These are phyloP conservation scores for Thalassaphorura encarpata DNA, from an alignment of 1,140 invertebrate genomes.

Conservation along the genomic window DNA sequence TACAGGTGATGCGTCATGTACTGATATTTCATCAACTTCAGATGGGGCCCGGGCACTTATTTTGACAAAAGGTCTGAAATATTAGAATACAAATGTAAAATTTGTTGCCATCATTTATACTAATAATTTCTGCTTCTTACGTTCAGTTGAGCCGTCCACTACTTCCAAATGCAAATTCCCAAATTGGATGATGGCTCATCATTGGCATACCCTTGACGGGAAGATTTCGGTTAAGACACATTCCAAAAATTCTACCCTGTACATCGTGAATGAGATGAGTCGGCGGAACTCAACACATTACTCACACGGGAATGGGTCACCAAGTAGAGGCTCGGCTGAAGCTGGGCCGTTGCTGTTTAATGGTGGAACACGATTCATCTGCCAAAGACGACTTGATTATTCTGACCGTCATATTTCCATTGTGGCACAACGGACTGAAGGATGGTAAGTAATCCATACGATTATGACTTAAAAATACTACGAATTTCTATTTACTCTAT, in stretches of 20 bases:
- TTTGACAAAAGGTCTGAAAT: conserved; percentile 48
- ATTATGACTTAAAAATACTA: no score
- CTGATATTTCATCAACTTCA: conserved; percentile 65
- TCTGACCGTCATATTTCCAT: conserved; percentile 46
- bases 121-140: background rate
- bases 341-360: conserved; percentile 5
- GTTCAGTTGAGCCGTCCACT: conserved; percentile 37
- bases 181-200: conserved; percentile 60
- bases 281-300: no score
- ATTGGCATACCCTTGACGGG: conserved; percentile 68
- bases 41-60: conserved; percentile 66
- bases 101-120: background rate
- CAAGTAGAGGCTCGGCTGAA: background rate
- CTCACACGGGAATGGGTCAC: no score
- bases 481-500: no score
- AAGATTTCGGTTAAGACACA: conserved; percentile 61
- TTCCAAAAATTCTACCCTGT: conserved; percentile 59
- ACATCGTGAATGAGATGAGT: conserved; percentile 45
- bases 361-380: conserved; percentile 47
- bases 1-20: conserved; percentile 72
- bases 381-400: conserved; percentile 36
- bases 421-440: conserved; percentile 61
- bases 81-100: background rate
- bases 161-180: conserved; percentile 59
- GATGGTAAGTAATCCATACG: conserved; percentile 53